Evolutionary conservation across 1,140 invertebrate genomes (phyloP), one percentile per base, ranked within the genome.

Genomic region (Drosophila persimilis): DNA sequence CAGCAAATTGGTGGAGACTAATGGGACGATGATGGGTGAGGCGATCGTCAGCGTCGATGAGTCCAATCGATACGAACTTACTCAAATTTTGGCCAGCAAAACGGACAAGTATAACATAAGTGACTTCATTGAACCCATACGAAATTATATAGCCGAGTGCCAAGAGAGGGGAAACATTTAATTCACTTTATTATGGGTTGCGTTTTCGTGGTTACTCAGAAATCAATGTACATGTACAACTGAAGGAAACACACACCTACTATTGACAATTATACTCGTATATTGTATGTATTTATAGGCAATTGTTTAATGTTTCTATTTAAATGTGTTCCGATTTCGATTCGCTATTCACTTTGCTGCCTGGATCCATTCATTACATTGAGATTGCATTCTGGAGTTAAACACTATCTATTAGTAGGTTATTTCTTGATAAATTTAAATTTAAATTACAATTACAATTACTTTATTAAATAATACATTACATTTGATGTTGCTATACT

Each of bases 131-230:
- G 3, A 13, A 1, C 3, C 22, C 8, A 66, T 74, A 2, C 6
- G 0, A 17, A 6, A 13, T 0, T 0, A 57, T 6, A 46, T 60
- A 6, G 1, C 6, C 29, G 20, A 48, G 6, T 43, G 26, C 39
- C n/a, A 57, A 43, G 22, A 20, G 11, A 56, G 29, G 35, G 41
- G 11, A 6, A 88, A 86, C 83, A 73, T 83, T 80, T 65, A 88
- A 76, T 83, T 79, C 52, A 67, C 72, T 88, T 88, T 86, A 86
- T 86, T 88, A 79, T 80, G 57, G 43, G 61, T 62, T 72, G 63
- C 79, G 50, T 88, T 76, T 50, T 84, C 45, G 52, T 70, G 52
- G 63, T 77, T 72, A 80, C 67, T 73, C 72, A 71, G 61, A 77
- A 88, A 78, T 86, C 54, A 78, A 75, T 77, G 60, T 81, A 46